Base-by-base conservation (phyloP, 2,888 invertebrate genomes). In the Clitarchus hookeri region DNA sequence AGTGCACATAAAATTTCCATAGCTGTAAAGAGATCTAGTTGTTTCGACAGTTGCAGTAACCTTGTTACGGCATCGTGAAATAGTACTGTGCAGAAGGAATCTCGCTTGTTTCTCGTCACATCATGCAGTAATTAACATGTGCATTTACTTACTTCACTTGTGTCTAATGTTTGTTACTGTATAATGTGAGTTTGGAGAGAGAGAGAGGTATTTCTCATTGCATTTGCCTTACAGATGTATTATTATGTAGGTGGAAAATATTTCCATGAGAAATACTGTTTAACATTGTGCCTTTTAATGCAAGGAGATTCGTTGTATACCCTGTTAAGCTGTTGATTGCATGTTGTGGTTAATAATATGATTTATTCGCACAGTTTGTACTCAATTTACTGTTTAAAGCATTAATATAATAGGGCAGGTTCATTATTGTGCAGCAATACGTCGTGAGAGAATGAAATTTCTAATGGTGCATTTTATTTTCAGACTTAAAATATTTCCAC, bases 321-420 rank as follows among this genome's bases (percentile, higher is more conserved):
- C n/a, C 65, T 65, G 8, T 16, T 9, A 65, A 65, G 65, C 65
- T 65, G n/a, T n/a, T 65, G 16, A 23, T n/a, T 65, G 65, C 65
- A 65, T 65, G 65, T 65, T 65, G 65, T 65, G 65, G 16, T 65
- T 65, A n/a, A 8, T 65, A 65, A 6, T 23, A 19, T 65, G 48
- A 65, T 65, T 65, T 65, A 65, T 65, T 65, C 65, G 65, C 65
- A 65, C 65, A 65, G 16, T 65, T 48, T 48, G 65, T 65, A 65
- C 19, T 65, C n/a, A 65, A 48, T 48, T 48, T 48, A 48, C 1
- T 48, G 48, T 48, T 48, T 11, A 48, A 48, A 48, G 6, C 48
- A 48, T 48, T 13, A 48, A 48, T 48, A 48, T 13, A 48, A 48
- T 48, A 36, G 36, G 36, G 36, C 36, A 36, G 36, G 48, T 48